A percentile compares a stretch with the other conserved stretches of the same genome.
Evolutionary conservation across 2,797 vertebrate genomes (phyloP).

Genomic region (Gymnodraco acuticeps): DNA sequence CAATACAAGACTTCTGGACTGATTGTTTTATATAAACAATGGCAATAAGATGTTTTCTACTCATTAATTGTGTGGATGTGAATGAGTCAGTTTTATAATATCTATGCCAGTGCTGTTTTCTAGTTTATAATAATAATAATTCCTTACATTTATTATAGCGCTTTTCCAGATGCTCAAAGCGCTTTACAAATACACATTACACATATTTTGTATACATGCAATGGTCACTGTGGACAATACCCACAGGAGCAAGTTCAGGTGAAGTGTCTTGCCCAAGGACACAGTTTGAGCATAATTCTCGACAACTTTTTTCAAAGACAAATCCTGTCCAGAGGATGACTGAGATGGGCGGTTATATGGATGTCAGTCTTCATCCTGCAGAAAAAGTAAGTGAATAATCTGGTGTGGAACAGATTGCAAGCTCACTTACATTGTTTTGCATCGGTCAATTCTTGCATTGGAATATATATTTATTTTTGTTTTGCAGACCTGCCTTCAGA

Average conservation of each 20-base stretch:
- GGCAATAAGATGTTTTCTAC: background rate
- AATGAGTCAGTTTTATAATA: background rate
- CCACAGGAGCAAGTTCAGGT: too few species aligned
- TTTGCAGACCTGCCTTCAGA: constrained; percentile 72
- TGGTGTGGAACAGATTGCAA: background rate
- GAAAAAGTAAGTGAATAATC: constrained; percentile 78
- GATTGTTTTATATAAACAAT: constrained; percentile 1
- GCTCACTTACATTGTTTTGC: constrained; percentile 1
- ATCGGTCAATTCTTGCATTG: background rate
- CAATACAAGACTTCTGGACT: background rate
- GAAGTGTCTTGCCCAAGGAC: too few species aligned
- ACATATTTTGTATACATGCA: too few species aligned
- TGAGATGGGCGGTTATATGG: constrained; percentile 85
- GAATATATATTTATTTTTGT: background rate
- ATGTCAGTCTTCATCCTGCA: constrained; percentile 81
- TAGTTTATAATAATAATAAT: too few species aligned
- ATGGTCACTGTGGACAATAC: too few species aligned
- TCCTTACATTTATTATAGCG: too few species aligned
- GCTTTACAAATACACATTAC: too few species aligned
- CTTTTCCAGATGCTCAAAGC: too few species aligned
- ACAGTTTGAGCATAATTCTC: constrained; percentile 50
- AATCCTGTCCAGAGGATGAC: constrained; percentile 65
- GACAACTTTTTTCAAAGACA: constrained; percentile 59
- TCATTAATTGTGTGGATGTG: background rate
- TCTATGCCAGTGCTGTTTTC: background rate